Conservation (phyloP, 2,113 vertebrate genomes). For the Uria aalge region DNA sequence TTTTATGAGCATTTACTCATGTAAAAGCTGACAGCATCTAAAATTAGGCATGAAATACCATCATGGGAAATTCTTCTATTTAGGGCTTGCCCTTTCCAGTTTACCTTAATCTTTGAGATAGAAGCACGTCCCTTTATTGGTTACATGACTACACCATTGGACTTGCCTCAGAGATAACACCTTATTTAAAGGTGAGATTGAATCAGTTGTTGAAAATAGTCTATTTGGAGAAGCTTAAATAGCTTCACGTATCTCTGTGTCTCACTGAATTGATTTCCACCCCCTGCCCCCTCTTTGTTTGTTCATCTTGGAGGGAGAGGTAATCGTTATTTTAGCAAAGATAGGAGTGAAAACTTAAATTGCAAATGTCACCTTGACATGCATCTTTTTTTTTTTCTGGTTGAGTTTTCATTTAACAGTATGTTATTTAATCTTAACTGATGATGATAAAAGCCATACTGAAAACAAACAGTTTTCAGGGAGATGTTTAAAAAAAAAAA, state of each 20-base stretch:
- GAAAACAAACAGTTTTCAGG: background rate
- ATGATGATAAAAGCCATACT: background rate
- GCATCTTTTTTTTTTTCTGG: background rate
- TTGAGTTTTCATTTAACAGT: background rate
- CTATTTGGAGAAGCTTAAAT: conserved; percentile 29
- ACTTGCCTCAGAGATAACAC: conserved; percentile 33
- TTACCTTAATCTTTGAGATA: conserved; percentile 26
- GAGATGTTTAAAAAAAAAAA: background rate
- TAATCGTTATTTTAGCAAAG: conserved; percentile 29
- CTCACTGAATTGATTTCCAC: conserved; percentile 18
- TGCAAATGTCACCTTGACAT: background rate
- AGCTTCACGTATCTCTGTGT: background rate
- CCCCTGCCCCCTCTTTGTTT: background rate
- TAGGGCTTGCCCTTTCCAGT: conserved; percentile 18
- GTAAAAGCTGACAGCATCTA: conserved; percentile 59
- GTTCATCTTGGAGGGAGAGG: background rate
- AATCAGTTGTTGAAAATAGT: conserved; percentile 26
- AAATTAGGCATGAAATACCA: conserved; percentile 57
- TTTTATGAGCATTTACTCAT: conserved; percentile 44
- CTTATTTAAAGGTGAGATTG: conserved; percentile 34
- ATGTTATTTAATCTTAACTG: background rate
- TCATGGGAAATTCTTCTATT: conserved; percentile 18
- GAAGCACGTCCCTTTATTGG: background rate
- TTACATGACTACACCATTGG: background rate
- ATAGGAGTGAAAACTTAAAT: background rate